Base-by-base conservation (phyloP, 2,888 invertebrate genomes). In the Rutpela maculata region DNA sequence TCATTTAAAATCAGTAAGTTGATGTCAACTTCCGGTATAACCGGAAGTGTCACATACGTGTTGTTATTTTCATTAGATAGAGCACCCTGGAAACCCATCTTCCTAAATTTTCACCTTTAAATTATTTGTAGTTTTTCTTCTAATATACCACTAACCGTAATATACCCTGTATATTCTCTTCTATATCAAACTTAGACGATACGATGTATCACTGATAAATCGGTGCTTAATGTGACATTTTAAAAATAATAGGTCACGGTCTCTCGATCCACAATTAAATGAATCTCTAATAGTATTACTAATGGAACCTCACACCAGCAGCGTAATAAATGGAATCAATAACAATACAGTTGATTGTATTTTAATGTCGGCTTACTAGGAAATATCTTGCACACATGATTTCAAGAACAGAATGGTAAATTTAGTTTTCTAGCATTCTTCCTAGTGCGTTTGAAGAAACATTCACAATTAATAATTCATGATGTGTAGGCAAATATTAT, bases 201-300 rank as follows among this genome's bases (percentile, higher is more conserved):
- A 26, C 60, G 31, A 15, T 62, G 60, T 15, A 43, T 43, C 2
- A n/a, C 60, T 31, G 31, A 26, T 22, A 31, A 15, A 15, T 62
- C 31, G 60, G 60, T n/a, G n/a, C 31, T 62, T n/a, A 62, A 31
- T n/a, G 4, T 26, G 6, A 6, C 35, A n/a, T 35, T 35, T 63
- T 17, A 63, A 63, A 63, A 63, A 26, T 31, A 62, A 22, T 63
- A 63, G 62, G 62, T 31, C 62, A 63, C 62, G 62, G 35, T 35
- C 35, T n/a, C 17, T 63, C 62, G 35, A 63, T 18, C 35, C 17
- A 17, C 35, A 17, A 63, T 50, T n/a, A 3, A 63, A 63, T 31
- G 31, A 35, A 35, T 35, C 35, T n/a, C n/a, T 63, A 26, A 9
- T 62, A 65, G 1, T 19, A 59, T 18, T 59, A 65, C 3, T 31